Percentiles rank a stretch among this genome's conserved stretches.
Evolutionary conservation across 2,797 vertebrate species (phyloP).

Genomic region (Coregonus suidteri): DNA sequence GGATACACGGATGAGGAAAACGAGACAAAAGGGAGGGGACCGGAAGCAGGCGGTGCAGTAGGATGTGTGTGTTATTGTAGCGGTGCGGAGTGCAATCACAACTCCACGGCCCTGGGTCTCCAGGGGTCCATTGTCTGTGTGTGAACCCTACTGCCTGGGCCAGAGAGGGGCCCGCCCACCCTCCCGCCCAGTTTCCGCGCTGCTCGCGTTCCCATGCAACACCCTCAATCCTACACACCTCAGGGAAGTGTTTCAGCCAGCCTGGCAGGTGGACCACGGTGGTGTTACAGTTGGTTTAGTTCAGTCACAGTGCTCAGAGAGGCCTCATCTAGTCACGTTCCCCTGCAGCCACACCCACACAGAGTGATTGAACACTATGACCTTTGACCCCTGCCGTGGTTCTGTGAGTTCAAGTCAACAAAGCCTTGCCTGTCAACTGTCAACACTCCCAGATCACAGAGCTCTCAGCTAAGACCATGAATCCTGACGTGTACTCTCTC

Average conservation of each 20-base stretch:
- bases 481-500: not conserved
- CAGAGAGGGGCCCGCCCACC: constrained; percentile 25
- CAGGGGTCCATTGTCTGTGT: constrained; percentile 48
- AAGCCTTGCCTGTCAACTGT: constrained; percentile 1
- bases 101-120: constrained; percentile 23
- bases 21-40: constrained; percentile 34
- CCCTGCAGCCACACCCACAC: not conserved
- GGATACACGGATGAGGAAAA: constrained; percentile 15
- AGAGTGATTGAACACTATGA: not conserved
- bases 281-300: not conserved
- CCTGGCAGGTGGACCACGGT: constrained; percentile 1
- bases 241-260: constrained; percentile 31
- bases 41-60: constrained; percentile 39
- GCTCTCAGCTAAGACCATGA: not conserved
- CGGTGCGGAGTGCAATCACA: constrained; percentile 32
- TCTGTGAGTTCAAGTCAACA: constrained; percentile 4
- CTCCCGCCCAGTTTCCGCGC: constrained; percentile 1
- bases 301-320: not conserved
- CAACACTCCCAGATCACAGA: not conserved
- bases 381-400: constrained; percentile 2
- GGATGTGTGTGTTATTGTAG: constrained; percentile 51
- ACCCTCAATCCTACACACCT: constrained; percentile 23
- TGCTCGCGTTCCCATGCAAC: not conserved
- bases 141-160: constrained; percentile 32
- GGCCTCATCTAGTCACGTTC: not conserved